Evolutionary conservation across 1,140 invertebrate genomes (phyloP).

Genomic region (Campoletis sonorensis): DNA sequence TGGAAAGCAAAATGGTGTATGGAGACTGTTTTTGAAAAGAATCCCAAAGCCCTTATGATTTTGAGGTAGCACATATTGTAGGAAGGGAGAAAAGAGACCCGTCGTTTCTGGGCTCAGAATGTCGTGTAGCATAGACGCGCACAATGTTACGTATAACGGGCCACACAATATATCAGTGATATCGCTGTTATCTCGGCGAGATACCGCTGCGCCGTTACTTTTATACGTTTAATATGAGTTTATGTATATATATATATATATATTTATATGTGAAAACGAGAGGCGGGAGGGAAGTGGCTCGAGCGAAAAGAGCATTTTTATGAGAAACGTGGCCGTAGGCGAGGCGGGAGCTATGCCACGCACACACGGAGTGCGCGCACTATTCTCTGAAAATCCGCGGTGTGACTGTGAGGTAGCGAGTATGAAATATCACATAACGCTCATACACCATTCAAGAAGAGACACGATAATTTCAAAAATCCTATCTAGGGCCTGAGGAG

Average conservation of each 20-base stretch:
- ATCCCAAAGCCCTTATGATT: background rate
- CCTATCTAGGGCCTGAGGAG: too few species aligned
- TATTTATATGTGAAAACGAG: too few species aligned
- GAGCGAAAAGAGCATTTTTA: constrained; percentile 66
- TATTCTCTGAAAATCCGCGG: constrained; percentile 6
- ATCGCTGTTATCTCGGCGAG: constrained; percentile 65
- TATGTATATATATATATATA: constrained; percentile 22
- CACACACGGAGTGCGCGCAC: constrained; percentile 37
- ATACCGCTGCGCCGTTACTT: constrained; percentile 62
- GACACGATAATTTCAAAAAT: too few species aligned
- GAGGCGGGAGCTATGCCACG: constrained; percentile 49
- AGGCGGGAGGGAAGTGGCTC: constrained; percentile 45
- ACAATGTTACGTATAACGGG: constrained; percentile 7
- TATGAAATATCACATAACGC: constrained; percentile 4
- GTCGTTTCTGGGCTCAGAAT: background rate
- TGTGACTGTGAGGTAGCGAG: background rate
- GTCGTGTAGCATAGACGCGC: background rate
- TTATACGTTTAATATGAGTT: constrained; percentile 58
- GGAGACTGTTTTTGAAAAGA: background rate
- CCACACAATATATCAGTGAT: constrained; percentile 63
- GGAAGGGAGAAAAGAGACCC: background rate
- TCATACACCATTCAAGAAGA: background rate
- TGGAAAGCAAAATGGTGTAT: background rate
- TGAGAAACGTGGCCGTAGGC: constrained; percentile 62
- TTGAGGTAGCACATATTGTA: background rate